Conservation (phyloP, 2,797 vertebrate genomes). For the Spinibarbus caldwelli region DNA sequence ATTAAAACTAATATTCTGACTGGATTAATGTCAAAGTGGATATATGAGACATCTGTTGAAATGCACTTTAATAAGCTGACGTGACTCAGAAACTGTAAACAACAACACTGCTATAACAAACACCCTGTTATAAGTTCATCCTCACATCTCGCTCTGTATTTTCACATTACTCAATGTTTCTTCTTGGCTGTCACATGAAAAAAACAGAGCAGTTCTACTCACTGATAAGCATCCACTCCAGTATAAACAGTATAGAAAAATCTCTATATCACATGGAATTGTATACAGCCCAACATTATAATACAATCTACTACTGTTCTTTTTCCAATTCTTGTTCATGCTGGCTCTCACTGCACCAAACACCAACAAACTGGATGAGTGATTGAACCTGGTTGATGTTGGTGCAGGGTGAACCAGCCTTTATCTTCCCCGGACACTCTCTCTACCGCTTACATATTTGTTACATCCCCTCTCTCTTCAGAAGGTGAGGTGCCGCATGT, state of each 20-base stretch:
- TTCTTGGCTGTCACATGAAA: not conserved
- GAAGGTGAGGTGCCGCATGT: not conserved
- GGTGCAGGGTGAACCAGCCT: not conserved
- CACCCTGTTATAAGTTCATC: too few species aligned
- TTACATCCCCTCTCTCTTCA: not conserved
- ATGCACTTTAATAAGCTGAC: too few species aligned
- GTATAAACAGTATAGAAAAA: not conserved
- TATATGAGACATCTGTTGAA: too few species aligned
- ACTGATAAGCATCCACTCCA: not conserved
- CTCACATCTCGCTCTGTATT: not conserved
- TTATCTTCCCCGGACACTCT: not conserved
- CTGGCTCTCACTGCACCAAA: not conserved
- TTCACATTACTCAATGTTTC: not conserved
- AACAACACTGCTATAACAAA: too few species aligned
- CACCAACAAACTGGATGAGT: not conserved
- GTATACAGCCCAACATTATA: not conserved
- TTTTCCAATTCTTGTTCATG: not conserved
- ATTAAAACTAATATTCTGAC: too few species aligned
- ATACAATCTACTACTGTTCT: too few species aligned
- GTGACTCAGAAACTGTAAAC: too few species aligned
- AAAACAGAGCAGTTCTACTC: not conserved
- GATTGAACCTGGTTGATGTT: not conserved
- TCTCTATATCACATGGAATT: not conserved
- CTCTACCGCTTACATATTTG: not conserved
- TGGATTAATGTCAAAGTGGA: too few species aligned